Evolutionary conservation across 2,888 invertebrate species (phyloP).

Genomic region (Archips crataeganus): DNA sequence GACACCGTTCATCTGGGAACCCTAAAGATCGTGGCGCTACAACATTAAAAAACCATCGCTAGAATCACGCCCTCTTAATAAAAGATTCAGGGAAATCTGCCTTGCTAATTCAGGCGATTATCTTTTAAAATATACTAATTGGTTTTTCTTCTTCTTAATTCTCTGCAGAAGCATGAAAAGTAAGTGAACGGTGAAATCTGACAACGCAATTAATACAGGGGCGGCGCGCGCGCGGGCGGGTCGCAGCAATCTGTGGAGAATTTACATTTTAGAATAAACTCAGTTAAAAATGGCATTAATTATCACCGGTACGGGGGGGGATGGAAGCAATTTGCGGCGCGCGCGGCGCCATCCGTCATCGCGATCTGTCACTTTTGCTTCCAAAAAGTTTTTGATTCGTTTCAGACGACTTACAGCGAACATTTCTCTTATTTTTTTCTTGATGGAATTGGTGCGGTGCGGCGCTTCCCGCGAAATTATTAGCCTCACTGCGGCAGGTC

Average conservation of each 20-base stretch:
- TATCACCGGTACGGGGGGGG: conserved; percentile 18
- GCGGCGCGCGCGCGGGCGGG: neutral
- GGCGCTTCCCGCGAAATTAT: neutral
- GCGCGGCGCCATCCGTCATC: conserved; percentile 23
- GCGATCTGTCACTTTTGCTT: conserved; percentile 11
- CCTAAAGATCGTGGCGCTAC: conserved; percentile 1
- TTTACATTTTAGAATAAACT: conserved; percentile 42
- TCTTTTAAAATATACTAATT: conserved; percentile 43
- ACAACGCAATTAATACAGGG: conserved; percentile 42
- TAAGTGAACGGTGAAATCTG: conserved; percentile 43
- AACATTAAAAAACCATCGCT: conserved; percentile 32
- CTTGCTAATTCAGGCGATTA: conserved; percentile 40
- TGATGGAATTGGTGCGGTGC: neutral
- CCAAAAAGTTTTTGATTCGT: conserved; percentile 25
- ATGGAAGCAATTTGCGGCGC: conserved; percentile 2
- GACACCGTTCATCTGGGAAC: neutral
- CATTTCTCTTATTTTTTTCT: conserved; percentile 20
- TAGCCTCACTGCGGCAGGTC: neutral
- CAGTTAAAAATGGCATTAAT: conserved; percentile 43
- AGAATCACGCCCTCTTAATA: conserved; percentile 35
- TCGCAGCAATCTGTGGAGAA: conserved; percentile 12
- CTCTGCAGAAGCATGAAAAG: conserved; percentile 40
- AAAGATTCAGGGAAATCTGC: conserved; percentile 39
- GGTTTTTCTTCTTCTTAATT: conserved; percentile 41
- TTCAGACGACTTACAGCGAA: conserved; percentile 13